Conservation (phyloP, 2,797 vertebrate species). For the Macrochelys suwanniensis region DNA sequence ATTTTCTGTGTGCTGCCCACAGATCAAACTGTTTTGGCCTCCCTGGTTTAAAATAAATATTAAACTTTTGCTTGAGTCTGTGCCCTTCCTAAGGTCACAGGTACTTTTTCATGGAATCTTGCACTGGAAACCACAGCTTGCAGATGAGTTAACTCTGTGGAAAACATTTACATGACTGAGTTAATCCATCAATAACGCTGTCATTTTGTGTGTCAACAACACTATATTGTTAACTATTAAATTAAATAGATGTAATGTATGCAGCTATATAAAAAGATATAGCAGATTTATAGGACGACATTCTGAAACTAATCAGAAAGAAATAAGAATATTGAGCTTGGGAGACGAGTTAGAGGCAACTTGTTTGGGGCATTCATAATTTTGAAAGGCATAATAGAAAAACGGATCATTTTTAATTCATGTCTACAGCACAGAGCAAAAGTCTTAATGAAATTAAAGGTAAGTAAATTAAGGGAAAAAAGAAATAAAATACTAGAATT, state of each 20-base stretch:
- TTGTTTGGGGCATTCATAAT: neutral
- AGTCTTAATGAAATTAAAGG: neutral
- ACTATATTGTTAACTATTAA: neutral
- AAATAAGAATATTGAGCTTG: neutral
- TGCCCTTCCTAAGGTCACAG: neutral
- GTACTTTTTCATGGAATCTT: rapidly evolving
- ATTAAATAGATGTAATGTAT: neutral
- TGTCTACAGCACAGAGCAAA: neutral
- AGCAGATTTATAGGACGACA: neutral
- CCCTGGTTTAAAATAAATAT: neutral
- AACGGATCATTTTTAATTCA: neutral
- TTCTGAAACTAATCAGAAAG: neutral
- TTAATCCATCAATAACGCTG: neutral
- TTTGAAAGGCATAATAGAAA: neutral
- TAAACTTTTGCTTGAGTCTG: neutral
- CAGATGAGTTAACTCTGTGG: neutral
- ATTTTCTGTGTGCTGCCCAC: neutral
- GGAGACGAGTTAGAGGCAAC: neutral
- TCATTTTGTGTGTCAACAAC: neutral
- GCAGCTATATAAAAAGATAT: neutral
- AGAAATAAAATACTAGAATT: neutral
- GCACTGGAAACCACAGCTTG: neutral
- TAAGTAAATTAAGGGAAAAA: neutral
- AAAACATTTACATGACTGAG: neutral
- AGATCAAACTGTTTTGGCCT: neutral